These are phyloP conservation scores for Xyliphius kryptos DNA, from an alignment of 2,113 vertebrate genomes.

Conservation along the genomic window DNA sequence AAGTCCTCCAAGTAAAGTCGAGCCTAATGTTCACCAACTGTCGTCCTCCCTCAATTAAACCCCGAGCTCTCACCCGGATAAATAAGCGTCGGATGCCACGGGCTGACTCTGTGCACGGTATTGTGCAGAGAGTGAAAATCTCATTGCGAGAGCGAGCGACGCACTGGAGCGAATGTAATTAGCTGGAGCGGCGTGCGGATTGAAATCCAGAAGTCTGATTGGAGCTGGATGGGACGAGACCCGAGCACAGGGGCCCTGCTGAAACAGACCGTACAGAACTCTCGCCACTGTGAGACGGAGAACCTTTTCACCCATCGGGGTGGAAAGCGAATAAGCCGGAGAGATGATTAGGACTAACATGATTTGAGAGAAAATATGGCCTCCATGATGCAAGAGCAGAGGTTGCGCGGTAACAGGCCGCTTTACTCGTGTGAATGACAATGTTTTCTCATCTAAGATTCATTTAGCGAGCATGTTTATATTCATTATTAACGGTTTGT, in stretches of 20 bases:
- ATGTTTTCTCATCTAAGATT: constrained; percentile 16
- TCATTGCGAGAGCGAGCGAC: constrained; percentile 10
- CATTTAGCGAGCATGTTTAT: constrained; percentile 4
- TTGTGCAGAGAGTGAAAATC: background rate
- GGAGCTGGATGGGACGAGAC: background rate
- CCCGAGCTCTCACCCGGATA: constrained; percentile 15
- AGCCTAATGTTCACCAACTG: too few relatives aligned
- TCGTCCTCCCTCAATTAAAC: constrained; percentile 16
- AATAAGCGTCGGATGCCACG: constrained; percentile 9
- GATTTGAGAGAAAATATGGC: background rate
- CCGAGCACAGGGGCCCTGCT: background rate
- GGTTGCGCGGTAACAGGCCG: background rate
- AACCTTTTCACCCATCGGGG: background rate
- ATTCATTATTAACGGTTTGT: constrained; percentile 14
- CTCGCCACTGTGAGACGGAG: constrained; percentile 1
- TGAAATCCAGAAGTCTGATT: constrained; percentile 2
- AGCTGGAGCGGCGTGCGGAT: constrained; percentile 10
- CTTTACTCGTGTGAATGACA: background rate
- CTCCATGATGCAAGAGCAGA: constrained; percentile 8
- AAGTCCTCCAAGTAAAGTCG: background rate
- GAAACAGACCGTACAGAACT: constrained; percentile 2
- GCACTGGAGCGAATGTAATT: constrained; percentile 24
- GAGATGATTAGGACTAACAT: background rate
- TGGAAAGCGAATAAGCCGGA: too few relatives aligned
- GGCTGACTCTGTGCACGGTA: constrained; percentile 2